Base-by-base conservation (phyloP, 1,140 invertebrate genomes). In the Cylas formicarius region DNA sequence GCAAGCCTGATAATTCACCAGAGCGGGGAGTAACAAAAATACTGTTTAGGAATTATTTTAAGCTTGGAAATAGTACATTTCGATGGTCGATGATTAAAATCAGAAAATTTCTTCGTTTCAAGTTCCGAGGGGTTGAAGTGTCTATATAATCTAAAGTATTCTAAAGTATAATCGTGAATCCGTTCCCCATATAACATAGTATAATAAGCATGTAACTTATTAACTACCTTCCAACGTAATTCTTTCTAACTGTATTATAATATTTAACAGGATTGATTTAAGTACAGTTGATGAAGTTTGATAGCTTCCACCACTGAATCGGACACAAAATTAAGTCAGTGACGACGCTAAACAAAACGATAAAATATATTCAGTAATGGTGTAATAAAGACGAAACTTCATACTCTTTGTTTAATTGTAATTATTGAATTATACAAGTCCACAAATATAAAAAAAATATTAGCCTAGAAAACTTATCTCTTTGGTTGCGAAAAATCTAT, bases 201-300 rank as follows among this genome's bases (percentile, higher is more conserved):
- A 27, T 27, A 27, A 27, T 27, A 27, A 27, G 13, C 10, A 11
- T 27, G 10, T 27, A 27, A n/a, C 10, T 27, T 11, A 27, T n/a
- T 27, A n/a, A n/a, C 10, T 27, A 11, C 24, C 13, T 27, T n/a
- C 13, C 24, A 27, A 27, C 24, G 24, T 27, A 10, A 11, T 27
- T 27, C 13, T n/a, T 27, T 11, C 13, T n/a, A 10, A n/a, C 10
- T 11, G 24, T 27, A n/a, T n/a, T 11, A 27, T 27, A n/a, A 11
- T 11, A 27, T 27, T 27, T n/a, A 27, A 27, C 13, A 11, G 24
- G 24, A 11, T 27, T n/a, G 24, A 27, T 27, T 27, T 27, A 27
- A 27, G 10, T 27, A 10, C 24, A n/a, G 24, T n/a, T 27, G 24
- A 27, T 27, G 13, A 27, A 11, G 10, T 10, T 27, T 27, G 10